Evolutionary conservation across 1,140 invertebrate genomes (phyloP).

Genomic region (Drosophila yakuba): DNA sequence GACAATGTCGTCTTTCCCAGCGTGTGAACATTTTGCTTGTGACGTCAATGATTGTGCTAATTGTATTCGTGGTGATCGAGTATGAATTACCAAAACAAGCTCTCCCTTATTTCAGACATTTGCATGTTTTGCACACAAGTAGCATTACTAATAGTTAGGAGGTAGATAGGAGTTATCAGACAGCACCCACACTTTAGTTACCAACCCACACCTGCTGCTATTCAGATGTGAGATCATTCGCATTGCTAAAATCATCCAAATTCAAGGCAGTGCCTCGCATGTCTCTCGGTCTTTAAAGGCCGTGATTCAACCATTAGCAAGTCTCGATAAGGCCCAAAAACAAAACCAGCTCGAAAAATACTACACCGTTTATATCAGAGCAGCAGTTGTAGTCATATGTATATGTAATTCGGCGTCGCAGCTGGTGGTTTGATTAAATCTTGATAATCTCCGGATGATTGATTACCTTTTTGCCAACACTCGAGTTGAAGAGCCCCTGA

Average conservation of each 20-base stretch:
- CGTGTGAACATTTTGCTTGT: constrained; percentile 40
- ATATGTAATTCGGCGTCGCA: constrained; percentile 10
- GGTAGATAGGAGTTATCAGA: not conserved
- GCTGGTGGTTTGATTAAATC: constrained; percentile 24
- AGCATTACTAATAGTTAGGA: not conserved
- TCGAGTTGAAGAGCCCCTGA: constrained; percentile 39
- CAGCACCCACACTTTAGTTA: constrained; percentile 8
- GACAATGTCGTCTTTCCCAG: constrained; percentile 19
- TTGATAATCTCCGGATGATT: constrained; percentile 24
- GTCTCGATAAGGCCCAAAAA: constrained; percentile 28
- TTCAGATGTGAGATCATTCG: constrained; percentile 25
- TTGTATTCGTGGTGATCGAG: not conserved
- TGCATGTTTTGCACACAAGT: constrained; percentile 7
- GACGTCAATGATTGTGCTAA: constrained; percentile 45
- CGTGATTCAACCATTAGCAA: constrained; percentile 41
- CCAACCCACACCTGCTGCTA: not conserved
- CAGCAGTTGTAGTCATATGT: not conserved
- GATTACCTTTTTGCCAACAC: constrained; percentile 16
- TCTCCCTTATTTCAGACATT: not conserved
- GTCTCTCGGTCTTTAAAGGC: not conserved
- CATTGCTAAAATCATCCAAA: not conserved
- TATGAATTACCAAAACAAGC: constrained; percentile 19
- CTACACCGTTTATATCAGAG: constrained; percentile 18
- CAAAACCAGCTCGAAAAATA: constrained; percentile 8
- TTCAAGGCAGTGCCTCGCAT: constrained; percentile 12